Base-by-base conservation (phyloP, 2,888 invertebrate species). In the Eumacrocentrus americanus region DNA sequence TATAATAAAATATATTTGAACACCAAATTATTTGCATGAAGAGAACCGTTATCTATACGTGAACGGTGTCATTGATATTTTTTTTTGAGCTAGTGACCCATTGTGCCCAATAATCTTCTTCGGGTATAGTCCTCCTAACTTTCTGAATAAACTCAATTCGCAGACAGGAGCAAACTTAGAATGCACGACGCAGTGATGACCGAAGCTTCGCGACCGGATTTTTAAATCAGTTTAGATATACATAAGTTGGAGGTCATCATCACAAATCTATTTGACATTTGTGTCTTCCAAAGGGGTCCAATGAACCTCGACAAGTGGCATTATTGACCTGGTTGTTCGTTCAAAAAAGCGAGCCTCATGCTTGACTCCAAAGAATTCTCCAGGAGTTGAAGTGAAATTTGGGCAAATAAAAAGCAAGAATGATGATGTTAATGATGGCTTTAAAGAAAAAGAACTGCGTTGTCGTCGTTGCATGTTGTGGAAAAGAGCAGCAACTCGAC, bases 31-130 rank as follows among this genome's bases (percentile, higher is more conserved):
- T n/a, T n/a, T 29, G 29, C 9, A 29, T 29, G 5, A 29, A 4
- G 5, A 29, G 4, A 4, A 29, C 29, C 29, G 29, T 29, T 29
- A 29, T 29, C 29, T 9, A 29, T 68, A 65, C 60, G 62, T 61
- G 64, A 64, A 50, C 46, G 29, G 61, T 50, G 52, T 44, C 22
- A 20, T 20, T n/a, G 20, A 37, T 44, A 37, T 22, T 47, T 56
- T 51, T 63, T 63, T 72, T 69, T 65, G 69, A 68, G 67, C 70
- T 67, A 64, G 68, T 76, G 77, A 78, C 78, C 78, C 70, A 74
- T 72, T 78, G 74, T 64, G 71, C 77, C 66, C 70, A 70, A 77
- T 77, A 73, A 65, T 67, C 63, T 60, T 61, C 57, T 62, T n/a
- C n/a, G 42, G 25, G 52, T 40, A 40, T 62, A 63, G 73, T 64